Percentiles rank a stretch among this genome's conserved stretches.
Conservation (phyloP, 2,797 vertebrate species). For the Pipistrellus nathusii region DNA sequence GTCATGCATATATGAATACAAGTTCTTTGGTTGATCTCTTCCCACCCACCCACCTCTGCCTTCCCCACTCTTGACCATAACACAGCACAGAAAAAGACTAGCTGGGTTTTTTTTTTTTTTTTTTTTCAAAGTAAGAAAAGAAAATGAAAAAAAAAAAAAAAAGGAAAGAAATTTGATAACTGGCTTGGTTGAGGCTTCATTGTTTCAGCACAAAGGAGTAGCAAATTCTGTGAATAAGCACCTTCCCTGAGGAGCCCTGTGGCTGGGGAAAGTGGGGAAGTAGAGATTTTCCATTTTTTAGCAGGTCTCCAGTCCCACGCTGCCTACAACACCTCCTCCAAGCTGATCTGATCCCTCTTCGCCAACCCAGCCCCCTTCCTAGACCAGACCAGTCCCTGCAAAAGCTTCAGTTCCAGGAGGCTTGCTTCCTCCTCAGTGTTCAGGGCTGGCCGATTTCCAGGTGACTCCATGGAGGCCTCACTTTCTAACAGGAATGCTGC, state of each 20-base stretch:
- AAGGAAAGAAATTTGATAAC: constrained; percentile 10
- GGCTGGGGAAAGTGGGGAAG: background rate
- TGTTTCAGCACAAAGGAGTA: background rate
- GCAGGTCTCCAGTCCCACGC: constrained; percentile 18
- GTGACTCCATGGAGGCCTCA: constrained; percentile 89
- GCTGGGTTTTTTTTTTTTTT: background rate
- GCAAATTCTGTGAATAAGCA: background rate
- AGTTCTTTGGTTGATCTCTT: too few species aligned
- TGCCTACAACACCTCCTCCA: constrained; percentile 63
- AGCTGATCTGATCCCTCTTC: constrained; percentile 60
- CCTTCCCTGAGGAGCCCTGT: background rate
- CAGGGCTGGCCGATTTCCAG: constrained; percentile 89
- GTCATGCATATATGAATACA: too few species aligned
- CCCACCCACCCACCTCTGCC: too few species aligned
- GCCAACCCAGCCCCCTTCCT: constrained; percentile 52
- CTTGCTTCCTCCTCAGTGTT: constrained; percentile 68
- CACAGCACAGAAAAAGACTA: background rate
- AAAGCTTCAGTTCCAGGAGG: constrained; percentile 64
- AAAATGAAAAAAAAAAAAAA: background rate
- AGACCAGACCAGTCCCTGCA: constrained; percentile 31
- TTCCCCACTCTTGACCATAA: background rate
- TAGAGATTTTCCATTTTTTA: background rate
- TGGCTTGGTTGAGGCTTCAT: background rate
- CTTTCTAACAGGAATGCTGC: constrained; percentile 92
- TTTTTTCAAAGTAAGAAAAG: too few species aligned